A percentile compares a stretch with the other conserved stretches of the same genome.
Evolutionary conservation across 2,888 invertebrate species (phyloP).

Genomic region (Drosophila meridionalis): DNA sequence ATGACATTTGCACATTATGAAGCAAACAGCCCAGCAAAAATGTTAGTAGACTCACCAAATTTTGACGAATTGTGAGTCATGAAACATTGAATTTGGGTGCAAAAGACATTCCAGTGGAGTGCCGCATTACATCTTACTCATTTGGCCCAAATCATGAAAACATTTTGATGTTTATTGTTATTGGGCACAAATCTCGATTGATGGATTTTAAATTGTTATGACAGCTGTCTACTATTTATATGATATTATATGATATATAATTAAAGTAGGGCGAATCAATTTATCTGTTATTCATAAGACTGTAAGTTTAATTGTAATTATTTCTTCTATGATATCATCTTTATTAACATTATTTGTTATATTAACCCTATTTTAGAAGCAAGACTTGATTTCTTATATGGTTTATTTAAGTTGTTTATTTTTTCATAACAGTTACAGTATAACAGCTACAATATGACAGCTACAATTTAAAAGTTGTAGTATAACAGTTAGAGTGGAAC

Average conservation of each 20-base stretch:
- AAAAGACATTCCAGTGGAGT: constrained; percentile 35
- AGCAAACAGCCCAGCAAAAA: constrained; percentile 38
- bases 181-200: constrained; percentile 26
- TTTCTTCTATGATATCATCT: background rate
- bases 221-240: constrained; percentile 28
- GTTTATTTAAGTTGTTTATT: background rate
- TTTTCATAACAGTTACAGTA: too few relatives aligned
- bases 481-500: too few relatives aligned
- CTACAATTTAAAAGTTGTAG: too few relatives aligned
- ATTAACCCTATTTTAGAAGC: background rate
- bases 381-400: background rate
- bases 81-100: constrained; percentile 25
- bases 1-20: constrained; percentile 52
- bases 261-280: background rate
- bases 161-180: constrained; percentile 42
- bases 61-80: constrained; percentile 40
- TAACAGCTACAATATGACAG: too few relatives aligned
- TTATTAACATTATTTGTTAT: background rate
- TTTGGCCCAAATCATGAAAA: constrained; percentile 51
- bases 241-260: background rate
- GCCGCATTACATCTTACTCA: constrained; percentile 49
- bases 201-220: constrained; percentile 58
- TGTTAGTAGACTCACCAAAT: constrained; percentile 36
- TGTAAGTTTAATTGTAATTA: background rate
- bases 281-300: background rate